Evolutionary conservation across 1,140 invertebrate species (phyloP), one percentile per base, ranked within the genome.

Genomic region (Apolygus lucorum): DNA sequence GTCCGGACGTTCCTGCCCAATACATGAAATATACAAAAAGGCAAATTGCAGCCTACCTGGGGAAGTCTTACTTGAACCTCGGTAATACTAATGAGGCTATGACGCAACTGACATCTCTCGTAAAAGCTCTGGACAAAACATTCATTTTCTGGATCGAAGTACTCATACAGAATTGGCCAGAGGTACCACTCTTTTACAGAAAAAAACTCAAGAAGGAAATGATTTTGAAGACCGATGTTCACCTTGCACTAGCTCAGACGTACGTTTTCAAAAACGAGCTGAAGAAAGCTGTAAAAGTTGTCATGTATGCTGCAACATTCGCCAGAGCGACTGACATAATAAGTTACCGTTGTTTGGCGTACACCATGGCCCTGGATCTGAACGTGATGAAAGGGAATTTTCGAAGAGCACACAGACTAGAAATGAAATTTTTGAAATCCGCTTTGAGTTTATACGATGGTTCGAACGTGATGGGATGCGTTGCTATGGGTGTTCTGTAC

Each of bases 11-110:
- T 17, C 64, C 64, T 1, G 17, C 28, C 1, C 27, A 66, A n/a
- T 66, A 66, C 28, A 66, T 66, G 64, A 66, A 66, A 42, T 66
- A 66, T 34, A 29, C 64, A 34, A 66, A 66, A 21, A 66, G 34
- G 8, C 27, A 66, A 66, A 66, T 66, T 1, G 1, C 17, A 1
- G 25, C 64, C 4, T 34, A 29, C 2, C 29, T 66, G 26, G 64
- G 64, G 4, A 28, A 17, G 2, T 14, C 64, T 28, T 66, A 66
- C 26, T 34, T 66, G 1, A 28, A 66, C 21, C n/a, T 66, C 26
- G 64, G 64, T 29, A 28, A 34, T 2, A 28, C 29, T 1, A 21
- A 14, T 8, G 17, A 21, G 17, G 64, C 64, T 14, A 8, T 21
- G 13, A n/a, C 28, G 27, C 64, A 66, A 1, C 28, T 66, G 29